Percentiles rank a stretch among this genome's conserved stretches.
Evolutionary conservation across 2,888 invertebrate species (phyloP).

Genomic region (Hyposoter didymator): DNA sequence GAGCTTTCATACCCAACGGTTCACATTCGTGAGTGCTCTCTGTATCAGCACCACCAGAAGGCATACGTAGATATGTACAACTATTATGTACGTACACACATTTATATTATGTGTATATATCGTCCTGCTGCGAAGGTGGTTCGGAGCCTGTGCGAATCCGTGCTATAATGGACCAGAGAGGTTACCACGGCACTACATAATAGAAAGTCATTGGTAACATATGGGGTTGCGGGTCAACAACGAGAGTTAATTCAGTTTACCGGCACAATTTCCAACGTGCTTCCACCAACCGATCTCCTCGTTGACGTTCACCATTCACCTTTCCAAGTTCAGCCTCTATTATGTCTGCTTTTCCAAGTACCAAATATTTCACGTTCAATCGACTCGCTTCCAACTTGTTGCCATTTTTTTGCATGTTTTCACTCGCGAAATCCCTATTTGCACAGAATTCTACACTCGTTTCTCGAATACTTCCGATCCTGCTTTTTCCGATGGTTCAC

Average conservation of each 20-base stretch:
- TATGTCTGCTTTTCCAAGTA: neutral
- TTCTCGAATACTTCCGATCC: neutral
- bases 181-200: slow-evolving; percentile 70
- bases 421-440: neutral
- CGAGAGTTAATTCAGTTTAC: slow-evolving; percentile 79
- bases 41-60: slow-evolving; percentile 49
- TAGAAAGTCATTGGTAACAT: slow-evolving; percentile 79
- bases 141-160: slow-evolving; percentile 51
- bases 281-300: slow-evolving; percentile 47
- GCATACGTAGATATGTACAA: slow-evolving; percentile 52
- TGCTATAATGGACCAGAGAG: slow-evolving; percentile 73
- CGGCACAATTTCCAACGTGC: slow-evolving; percentile 74
- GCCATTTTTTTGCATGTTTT: neutral
- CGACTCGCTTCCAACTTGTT: neutral
- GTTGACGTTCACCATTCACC: slow-evolving; percentile 47
- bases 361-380: slow-evolving; percentile 12
- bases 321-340: slow-evolving; percentile 61
- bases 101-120: slow-evolving; percentile 25
- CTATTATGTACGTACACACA: slow-evolving; percentile 17
- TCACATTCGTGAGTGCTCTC: slow-evolving; percentile 36
- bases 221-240: slow-evolving; percentile 76
- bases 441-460: neutral
- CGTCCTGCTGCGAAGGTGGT: slow-evolving; percentile 41
- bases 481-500: neutral
- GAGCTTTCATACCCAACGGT: slow-evolving; percentile 36